Conservation (phyloP, 2,113 vertebrate genomes). For the Saimiri boliviensis region DNA sequence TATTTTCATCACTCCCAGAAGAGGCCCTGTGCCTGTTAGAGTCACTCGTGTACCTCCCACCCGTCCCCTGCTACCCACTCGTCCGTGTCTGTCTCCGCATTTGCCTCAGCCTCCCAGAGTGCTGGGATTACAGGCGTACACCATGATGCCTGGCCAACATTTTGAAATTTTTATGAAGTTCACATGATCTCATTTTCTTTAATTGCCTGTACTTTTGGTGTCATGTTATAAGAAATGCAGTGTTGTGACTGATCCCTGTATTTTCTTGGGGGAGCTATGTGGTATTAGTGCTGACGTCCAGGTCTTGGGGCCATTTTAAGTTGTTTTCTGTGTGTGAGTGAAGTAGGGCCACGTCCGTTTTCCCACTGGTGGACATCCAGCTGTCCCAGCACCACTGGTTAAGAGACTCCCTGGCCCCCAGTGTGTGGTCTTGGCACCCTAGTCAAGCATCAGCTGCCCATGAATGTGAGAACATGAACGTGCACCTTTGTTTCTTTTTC, state of each 20-base stretch:
- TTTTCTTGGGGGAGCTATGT: neutral
- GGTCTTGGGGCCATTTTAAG: neutral
- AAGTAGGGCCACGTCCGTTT: neutral
- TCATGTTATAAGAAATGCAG: neutral
- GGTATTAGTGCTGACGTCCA: neutral
- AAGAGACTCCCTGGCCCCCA: neutral
- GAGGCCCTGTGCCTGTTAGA: neutral
- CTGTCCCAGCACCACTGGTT: no score
- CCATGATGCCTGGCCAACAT: no score
- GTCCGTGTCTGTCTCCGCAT: neutral
- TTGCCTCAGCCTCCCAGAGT: neutral
- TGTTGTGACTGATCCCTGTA: fast-evolving
- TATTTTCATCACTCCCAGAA: neutral
- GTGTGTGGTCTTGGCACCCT: neutral
- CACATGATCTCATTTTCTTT: neutral
- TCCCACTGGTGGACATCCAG: no score
- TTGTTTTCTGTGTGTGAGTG: neutral
- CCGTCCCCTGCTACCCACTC: no score
- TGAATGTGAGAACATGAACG: no score
- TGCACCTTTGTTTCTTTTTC: no score
- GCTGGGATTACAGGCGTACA: no score
- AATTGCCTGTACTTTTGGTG: neutral
- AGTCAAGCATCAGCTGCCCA: neutral
- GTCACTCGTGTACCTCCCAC: neutral
- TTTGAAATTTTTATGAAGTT: neutral